Evolutionary conservation across 2,888 invertebrate species (phyloP).

Genomic region (Tetranychus truncatus): DNA sequence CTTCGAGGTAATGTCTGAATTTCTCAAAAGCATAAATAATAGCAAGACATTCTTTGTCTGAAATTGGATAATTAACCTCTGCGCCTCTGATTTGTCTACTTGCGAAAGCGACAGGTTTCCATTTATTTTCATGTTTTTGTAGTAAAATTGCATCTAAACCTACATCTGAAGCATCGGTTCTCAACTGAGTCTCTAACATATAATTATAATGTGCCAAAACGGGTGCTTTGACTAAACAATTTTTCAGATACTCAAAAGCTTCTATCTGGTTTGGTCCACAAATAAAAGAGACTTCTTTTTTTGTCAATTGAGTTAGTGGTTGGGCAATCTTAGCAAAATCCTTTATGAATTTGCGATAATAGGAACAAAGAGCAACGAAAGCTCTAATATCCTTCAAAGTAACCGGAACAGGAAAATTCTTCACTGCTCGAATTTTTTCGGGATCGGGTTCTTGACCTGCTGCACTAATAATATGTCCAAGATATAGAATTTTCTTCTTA

Average conservation of each 20-base stretch:
- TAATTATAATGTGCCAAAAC: no score
- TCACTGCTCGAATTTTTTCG: constrained; percentile 15
- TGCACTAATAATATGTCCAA: no score
- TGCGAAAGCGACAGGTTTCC: constrained; percentile 16
- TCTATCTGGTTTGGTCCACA: constrained; percentile 20
- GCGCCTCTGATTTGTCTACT: not conserved
- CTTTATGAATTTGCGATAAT: constrained; percentile 25
- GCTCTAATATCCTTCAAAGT: constrained; percentile 21
- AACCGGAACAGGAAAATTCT: constrained; percentile 22
- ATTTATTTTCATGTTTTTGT: constrained; percentile 19
- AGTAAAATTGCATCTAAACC: constrained; percentile 10
- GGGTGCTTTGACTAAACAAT: constrained; percentile 15
- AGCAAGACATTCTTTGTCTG: no score
- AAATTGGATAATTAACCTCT: no score
- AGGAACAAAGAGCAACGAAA: constrained; percentile 25
- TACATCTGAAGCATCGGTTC: constrained; percentile 15
- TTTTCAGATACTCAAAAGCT: constrained; percentile 16
- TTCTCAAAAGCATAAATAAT: no score
- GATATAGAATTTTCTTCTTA: no score
- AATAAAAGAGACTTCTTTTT: constrained; percentile 13
- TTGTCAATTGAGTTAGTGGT: constrained; percentile 22
- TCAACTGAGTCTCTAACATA: no score
- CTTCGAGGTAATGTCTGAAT: no score
- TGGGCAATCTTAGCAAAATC: constrained; percentile 24
- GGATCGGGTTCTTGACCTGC: no score